Evolutionary conservation across 2,113 vertebrate species (phyloP), one percentile per base, ranked within the genome.

Genomic region (Anolis carolinensis): DNA sequence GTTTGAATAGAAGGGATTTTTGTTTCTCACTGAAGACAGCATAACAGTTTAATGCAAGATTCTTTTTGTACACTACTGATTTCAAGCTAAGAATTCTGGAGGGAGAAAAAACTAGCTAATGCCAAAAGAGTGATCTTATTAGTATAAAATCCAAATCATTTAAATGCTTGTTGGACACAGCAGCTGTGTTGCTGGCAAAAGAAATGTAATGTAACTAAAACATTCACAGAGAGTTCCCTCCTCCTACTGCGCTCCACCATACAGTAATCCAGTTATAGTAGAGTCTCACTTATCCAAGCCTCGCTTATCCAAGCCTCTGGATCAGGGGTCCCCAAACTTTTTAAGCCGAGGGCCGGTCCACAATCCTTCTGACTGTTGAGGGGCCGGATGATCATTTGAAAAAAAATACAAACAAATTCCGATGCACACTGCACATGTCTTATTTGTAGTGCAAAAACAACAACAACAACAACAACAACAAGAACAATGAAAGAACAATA

Each of bases 181-280:
- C 94, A 96, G 95, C 95, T 96, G 92, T 85, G 65, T 44, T 86
- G 71, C 87, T 96, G 95, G 94, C 95, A 93, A 82, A 89, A 83
- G 77, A 80, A 87, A 62, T 2, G 62, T 5, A 88, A 72, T 50
- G 86, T 80, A 91, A 91, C 87, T 91, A 81, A 85, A 72, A 78
- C 65, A 70, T 83, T 94, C 87, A 74, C 59, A n/a, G 85, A 55
- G n/a, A 79, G 73, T 91, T 90, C 89, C 85, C 90, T 92, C 89
- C 87, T 87, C 91, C 89, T 50, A 39, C 67, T 87, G 82, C 18
- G 70, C 82, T 82, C 89, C 48, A 4, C 73, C 86, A 92, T 78
- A 93, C 85, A 89, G 81, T 81, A 90, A 93, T 90, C 80, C 89
- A 94, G 82, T 87, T 90, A n/a, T n/a, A n/a, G n/a, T n/a, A n/a